Percentiles rank a stretch among this genome's conserved stretches.
These are phyloP conservation scores for Galerucella pusilla DNA, from an alignment of 2,888 invertebrate genomes.

Conservation along the genomic window DNA sequence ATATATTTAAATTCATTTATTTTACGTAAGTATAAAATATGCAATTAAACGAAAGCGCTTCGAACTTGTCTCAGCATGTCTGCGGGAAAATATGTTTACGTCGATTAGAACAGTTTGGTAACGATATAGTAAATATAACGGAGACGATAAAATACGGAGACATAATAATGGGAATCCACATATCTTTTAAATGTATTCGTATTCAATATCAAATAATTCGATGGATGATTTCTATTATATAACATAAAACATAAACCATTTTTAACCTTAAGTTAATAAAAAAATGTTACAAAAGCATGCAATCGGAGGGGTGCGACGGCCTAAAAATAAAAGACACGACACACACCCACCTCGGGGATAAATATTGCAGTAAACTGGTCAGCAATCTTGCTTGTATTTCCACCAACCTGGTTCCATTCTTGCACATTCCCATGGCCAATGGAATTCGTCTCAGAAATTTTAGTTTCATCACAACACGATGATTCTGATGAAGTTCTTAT, in stretches of 20 bases:
- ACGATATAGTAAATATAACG: no score
- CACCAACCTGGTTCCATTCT: slow-evolving; percentile 59
- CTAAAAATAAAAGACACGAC: slow-evolving; percentile 44
- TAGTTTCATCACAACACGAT: slow-evolving; percentile 55
- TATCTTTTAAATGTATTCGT: not conserved
- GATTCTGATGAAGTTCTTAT: slow-evolving; percentile 54
- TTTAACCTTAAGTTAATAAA: slow-evolving; percentile 4
- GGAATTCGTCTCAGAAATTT: slow-evolving; percentile 51
- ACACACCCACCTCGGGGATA: slow-evolving; percentile 53
- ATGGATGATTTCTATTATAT: not conserved
- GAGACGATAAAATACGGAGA: no score
- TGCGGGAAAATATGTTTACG: no score
- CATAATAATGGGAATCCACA: not conserved
- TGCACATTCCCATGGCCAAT: slow-evolving; percentile 48
- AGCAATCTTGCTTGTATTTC: slow-evolving; percentile 49
- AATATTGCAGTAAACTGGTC: slow-evolving; percentile 50
- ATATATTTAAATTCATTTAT: no score
- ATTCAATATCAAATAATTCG: not conserved
- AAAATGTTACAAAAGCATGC: slow-evolving; percentile 35
- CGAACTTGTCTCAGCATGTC: no score
- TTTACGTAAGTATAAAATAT: no score
- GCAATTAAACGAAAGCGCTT: no score
- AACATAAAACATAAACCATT: not conserved
- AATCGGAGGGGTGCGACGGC: slow-evolving; percentile 47
- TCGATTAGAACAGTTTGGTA: no score